Evolutionary conservation across 92 coral and sea anemone species (phyloP), one percentile per base, ranked within the genome.

Genomic region (Zoanthus gigantus): DNA sequence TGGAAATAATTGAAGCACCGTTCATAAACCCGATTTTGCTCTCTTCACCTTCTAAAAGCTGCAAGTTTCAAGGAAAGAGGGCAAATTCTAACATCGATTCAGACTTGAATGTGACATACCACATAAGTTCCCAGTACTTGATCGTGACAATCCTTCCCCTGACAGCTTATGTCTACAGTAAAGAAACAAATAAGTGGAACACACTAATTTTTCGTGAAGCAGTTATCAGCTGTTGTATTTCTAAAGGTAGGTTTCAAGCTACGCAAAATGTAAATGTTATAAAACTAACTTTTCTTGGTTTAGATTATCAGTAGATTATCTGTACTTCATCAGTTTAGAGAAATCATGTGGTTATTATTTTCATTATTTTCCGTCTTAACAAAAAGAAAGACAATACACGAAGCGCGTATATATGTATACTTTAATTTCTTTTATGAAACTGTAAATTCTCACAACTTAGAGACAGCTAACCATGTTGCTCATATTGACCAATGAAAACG

Each of bases 141-240:
- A 73, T 67, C 30, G 75, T 81, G 45, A 75, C 76, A 28, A 6
- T 81, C 14, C 45, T 81, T 29, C 85, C 85, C 18, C 53, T 65
- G 31, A 67, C 67, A 71, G 75, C 61, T 81, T 81, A 81, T 65
- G 85, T 66, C 60, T 81, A 66, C 8, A 81, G 30, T 18, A 53
- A 47, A 16, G 74, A 81, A 48, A 46, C 12, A 71, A 67, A 65
- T 12, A 81, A 47, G 4, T 81, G 85, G 85, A 23, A 69, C 15
- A n/a, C 58, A 46, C 16, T 13, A 29, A n/a, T 69, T 16, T 66
- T 81, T 60, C 85, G 85, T 63, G 74, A 66, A 11, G 58, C 85
- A 66, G 85, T 81, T 13, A 29, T 14, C 34, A 47, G 52, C 75
- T 81, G 85, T 67, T 81, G 75, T 81, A 81, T 81, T 47, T 58